phyloP scores from a whole-genome alignment of 2,888 invertebrate species.

The Dynastes maya region DNA sequence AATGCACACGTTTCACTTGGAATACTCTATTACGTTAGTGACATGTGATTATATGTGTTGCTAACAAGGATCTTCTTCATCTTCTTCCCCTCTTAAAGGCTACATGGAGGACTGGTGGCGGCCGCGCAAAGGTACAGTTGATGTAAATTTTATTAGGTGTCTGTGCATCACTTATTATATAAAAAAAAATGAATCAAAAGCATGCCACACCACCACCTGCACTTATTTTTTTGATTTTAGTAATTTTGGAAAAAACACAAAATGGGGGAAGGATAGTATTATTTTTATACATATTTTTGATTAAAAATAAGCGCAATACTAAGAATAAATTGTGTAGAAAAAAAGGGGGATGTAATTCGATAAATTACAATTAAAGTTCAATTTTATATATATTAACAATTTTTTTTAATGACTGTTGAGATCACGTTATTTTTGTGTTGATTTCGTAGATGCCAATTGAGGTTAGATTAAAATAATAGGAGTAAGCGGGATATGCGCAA shows the following conservation, averaged over 20 bases:
- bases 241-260: slow-evolving; percentile 9
- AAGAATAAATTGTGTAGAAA: too few relatives aligned
- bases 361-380: too few relatives aligned
- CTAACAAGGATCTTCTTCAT: slow-evolving; percentile 78
- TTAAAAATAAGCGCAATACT: too few relatives aligned
- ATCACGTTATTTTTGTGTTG: too few relatives aligned
- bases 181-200: slow-evolving; percentile 19
- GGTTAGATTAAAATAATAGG: too few relatives aligned
- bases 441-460: too few relatives aligned
- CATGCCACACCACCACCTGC: slow-evolving; percentile 41
- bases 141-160: slow-evolving; percentile 50
- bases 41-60: slow-evolving; percentile 64
- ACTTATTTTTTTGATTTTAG: slow-evolving; percentile 20
- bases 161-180: not conserved
- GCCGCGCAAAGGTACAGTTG: slow-evolving; percentile 88
- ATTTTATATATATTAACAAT: too few relatives aligned
- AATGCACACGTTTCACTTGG: slow-evolving; percentile 49
- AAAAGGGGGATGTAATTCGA: too few relatives aligned
- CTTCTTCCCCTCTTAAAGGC: slow-evolving; percentile 94
- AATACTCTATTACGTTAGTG: slow-evolving; percentile 54
- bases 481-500: too few relatives aligned
- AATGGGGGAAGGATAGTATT: slow-evolving; percentile 23
- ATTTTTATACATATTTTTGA: not conserved
- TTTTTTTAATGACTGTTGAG: too few relatives aligned
- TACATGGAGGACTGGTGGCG: slow-evolving; percentile 99